These are phyloP conservation scores for Tetragonula clypearis DNA, from an alignment of 1,140 invertebrate species.

Conservation along the genomic window DNA sequence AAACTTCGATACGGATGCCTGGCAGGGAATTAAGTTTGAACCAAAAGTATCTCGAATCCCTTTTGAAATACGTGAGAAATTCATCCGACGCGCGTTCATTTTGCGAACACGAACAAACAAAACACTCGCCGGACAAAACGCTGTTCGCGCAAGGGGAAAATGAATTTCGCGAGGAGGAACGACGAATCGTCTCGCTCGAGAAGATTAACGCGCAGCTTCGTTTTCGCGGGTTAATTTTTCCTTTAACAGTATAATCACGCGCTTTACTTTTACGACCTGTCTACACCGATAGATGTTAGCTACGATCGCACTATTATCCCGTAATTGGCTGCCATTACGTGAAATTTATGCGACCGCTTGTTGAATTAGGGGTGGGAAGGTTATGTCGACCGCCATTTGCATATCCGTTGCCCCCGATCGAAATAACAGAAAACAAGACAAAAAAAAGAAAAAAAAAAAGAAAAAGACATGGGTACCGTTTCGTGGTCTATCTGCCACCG, in stretches of 20 bases:
- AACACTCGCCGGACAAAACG: background rate
- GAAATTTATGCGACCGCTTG: conserved; percentile 53
- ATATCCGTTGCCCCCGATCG: conserved; percentile 9
- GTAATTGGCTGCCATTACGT: conserved; percentile 40
- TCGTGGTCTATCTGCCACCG: too few relatives aligned
- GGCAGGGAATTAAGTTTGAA: background rate
- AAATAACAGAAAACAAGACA: background rate
- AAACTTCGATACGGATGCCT: background rate
- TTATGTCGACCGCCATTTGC: conserved; percentile 36
- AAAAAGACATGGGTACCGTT: background rate
- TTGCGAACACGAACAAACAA: background rate
- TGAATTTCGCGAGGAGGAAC: too few relatives aligned
- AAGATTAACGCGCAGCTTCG: conserved; percentile 5
- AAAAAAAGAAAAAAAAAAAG: background rate
- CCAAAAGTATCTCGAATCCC: too few relatives aligned
- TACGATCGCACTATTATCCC: conserved; percentile 35
- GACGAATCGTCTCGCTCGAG: background rate
- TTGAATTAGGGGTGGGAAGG: conserved; percentile 22
- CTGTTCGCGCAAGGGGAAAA: background rate
- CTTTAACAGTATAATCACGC: conserved; percentile 22
- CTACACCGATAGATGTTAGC: background rate
- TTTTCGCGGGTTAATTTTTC: background rate
- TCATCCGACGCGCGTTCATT: background rate
- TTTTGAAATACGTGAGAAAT: background rate
- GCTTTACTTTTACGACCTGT: conserved; percentile 4